phyloP scores from a whole-genome alignment of 1,140 invertebrate species.

The Arctopsyche grandis region DNA sequence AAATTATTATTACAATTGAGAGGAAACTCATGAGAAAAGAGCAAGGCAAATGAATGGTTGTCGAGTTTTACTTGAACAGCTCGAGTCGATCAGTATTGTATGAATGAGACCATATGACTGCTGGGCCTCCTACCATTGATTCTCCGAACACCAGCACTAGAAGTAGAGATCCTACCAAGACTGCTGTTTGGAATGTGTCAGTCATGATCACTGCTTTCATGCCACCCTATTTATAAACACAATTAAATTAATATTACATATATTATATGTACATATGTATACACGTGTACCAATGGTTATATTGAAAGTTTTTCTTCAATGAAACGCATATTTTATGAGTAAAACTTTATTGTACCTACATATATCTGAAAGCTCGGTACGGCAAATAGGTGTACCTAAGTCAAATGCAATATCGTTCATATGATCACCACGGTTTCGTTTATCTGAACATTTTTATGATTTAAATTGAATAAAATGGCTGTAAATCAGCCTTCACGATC shows the following conservation, averaged over 20 bases:
- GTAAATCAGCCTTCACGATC: too few relatives aligned
- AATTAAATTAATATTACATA: slow-evolving; percentile 20
- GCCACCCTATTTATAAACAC: slow-evolving; percentile 75
- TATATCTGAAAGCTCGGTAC: neutral
- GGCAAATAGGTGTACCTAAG: too few relatives aligned
- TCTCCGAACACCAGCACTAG: slow-evolving; percentile 78
- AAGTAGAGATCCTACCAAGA: slow-evolving; percentile 73
- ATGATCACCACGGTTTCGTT: too few relatives aligned
- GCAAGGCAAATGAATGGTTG: neutral
- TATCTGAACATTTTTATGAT: too few relatives aligned
- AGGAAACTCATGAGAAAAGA: neutral
- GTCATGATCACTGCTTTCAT: slow-evolving; percentile 97
- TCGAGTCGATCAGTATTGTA: slow-evolving; percentile 75
- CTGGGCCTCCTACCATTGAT: slow-evolving; percentile 74
- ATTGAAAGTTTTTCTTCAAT: neutral
- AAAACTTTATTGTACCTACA: slow-evolving; percentile 1
- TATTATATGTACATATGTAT: slow-evolving; percentile 21
- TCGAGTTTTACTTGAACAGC: slow-evolving; percentile 75
- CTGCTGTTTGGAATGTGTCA: slow-evolving; percentile 82
- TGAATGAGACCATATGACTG: slow-evolving; percentile 74
- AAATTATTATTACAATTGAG: slow-evolving; percentile 39
- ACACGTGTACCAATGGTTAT: too few relatives aligned
- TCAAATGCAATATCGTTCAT: too few relatives aligned
- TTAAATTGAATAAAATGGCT: too few relatives aligned
- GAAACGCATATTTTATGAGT: neutral